Base-by-base conservation (phyloP, 1,140 invertebrate genomes). In the Teleogryllus occipitalis region DNA sequence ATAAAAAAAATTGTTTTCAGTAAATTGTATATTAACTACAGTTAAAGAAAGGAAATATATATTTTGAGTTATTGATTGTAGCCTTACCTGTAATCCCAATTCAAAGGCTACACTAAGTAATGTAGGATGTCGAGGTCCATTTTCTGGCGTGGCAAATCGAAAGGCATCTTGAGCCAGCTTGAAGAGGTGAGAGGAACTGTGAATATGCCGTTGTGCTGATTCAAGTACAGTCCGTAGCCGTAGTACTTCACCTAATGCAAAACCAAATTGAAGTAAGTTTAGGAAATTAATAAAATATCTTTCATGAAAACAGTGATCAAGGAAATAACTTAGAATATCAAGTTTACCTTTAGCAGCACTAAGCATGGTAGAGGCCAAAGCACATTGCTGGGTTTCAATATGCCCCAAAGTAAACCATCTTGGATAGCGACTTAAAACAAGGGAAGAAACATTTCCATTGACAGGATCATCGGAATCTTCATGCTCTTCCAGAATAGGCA, bases 131-230 rank as follows among this genome's bases (percentile, higher is more conserved):
- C 93, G 89, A 12, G 91, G 88, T 73, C 91, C 90, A 84, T 92
- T 91, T 82, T 92, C 89, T 18, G 93, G 93, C 48, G 93, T 92
- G 75, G 93, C 93, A 84, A 94, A 93, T 47, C 93, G 90, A 86
- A 95, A 93, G 46, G 93, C 93, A 87, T 95, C 94, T 86, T 95
- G 93, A 77, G 94, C 94, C 47, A 96, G 86, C 82, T 94, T 93
- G 87, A 95, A 95, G 81, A 96, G 88, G 86, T 95, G 94, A 18
- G 93, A 92, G 7, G 93, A 93, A 84, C 92, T 93, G 82, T 95
- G 93, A 81, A 96, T 94, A 87, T 95, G 93, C 73, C 90, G 87
- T 84, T 94, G 92, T 18, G 93, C 91, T 74, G 93, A 92, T 83
- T 93, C 93, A 72, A 95, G 85, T 47, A 95, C 93, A 4, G 90